Conservation (phyloP, 2,797 vertebrate species). For the Thamnophis elegans region DNA sequence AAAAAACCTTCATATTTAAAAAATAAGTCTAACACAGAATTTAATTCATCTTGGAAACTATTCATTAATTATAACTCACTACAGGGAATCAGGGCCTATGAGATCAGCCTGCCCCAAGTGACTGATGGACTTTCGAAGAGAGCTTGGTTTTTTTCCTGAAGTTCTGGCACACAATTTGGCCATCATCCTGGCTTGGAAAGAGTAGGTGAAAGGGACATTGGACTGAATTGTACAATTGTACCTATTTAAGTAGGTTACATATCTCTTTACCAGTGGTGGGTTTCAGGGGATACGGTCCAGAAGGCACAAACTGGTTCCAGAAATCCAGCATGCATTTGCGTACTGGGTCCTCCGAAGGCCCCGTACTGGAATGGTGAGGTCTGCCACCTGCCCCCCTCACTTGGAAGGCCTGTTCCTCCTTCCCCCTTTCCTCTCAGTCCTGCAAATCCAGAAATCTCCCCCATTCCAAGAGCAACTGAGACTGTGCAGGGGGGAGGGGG, state of each 20-base stretch:
- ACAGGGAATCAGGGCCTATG: not conserved
- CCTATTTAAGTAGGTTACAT: not conserved
- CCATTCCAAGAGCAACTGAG: no score
- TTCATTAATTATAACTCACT: not conserved
- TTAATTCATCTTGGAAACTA: not conserved
- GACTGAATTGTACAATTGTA: not conserved
- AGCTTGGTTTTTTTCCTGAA: not conserved
- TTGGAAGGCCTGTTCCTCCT: no score
- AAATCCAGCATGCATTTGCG: no score
- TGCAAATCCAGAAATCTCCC: no score
- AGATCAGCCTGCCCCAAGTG: not conserved
- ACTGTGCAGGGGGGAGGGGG: no score
- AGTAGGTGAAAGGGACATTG: not conserved
- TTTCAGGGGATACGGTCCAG: no score
- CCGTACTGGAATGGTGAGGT: no score
- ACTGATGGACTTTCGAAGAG: not conserved
- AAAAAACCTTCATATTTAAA: not conserved
- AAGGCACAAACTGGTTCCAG: no score
- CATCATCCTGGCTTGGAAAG: not conserved
- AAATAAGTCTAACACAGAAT: not conserved
- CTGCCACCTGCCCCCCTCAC: no score
- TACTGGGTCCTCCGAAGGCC: no score
- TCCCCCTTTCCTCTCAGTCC: no score
- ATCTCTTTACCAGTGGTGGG: not conserved
- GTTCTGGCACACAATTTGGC: not conserved